A percentile compares a stretch with the other conserved stretches of the same genome.
These are phyloP conservation scores for Salminus brasiliensis DNA, from an alignment of 2,113 vertebrate species.

Conservation along the genomic window DNA sequence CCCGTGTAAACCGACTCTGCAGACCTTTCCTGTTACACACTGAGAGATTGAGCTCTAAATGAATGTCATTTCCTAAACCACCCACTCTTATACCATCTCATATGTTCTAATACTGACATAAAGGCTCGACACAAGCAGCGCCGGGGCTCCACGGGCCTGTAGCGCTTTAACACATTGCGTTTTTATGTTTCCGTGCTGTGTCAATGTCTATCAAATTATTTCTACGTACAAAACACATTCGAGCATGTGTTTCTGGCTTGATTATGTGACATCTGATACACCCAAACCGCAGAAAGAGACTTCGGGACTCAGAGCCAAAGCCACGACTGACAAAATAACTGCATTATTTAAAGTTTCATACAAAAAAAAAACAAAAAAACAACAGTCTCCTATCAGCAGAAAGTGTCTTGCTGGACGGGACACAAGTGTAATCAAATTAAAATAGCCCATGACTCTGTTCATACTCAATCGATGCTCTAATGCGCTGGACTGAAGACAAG, in stretches of 20 bases:
- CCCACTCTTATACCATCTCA: slow-evolving; percentile 1
- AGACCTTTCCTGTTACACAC: not conserved
- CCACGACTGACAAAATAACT: slow-evolving; percentile 20
- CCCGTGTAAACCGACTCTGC: too few relatives aligned
- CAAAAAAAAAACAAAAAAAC: too few relatives aligned
- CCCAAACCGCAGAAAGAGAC: not conserved
- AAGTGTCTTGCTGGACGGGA: slow-evolving; percentile 36
- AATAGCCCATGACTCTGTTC: slow-evolving; percentile 41
- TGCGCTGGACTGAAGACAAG: slow-evolving; percentile 41
- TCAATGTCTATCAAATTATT: slow-evolving; percentile 16
- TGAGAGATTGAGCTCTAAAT: not conserved
- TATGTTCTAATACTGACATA: slow-evolving; percentile 9
- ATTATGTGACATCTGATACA: not conserved
- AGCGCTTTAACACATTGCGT: not conserved
- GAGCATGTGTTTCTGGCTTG: not conserved
- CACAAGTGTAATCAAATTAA: slow-evolving; percentile 51
- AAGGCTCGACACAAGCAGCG: not conserved
- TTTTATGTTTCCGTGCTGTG: not conserved
- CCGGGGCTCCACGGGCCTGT: not conserved
- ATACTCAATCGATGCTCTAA: slow-evolving; percentile 47
- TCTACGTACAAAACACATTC: not conserved
- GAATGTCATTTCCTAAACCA: slow-evolving; percentile 24
- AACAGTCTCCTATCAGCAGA: slow-evolving; percentile 32
- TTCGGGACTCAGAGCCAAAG: not conserved
- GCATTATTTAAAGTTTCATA: not conserved